These are phyloP conservation scores for Phyllostomus discolor DNA, from an alignment of 2,113 vertebrate genomes.

Conservation along the genomic window DNA sequence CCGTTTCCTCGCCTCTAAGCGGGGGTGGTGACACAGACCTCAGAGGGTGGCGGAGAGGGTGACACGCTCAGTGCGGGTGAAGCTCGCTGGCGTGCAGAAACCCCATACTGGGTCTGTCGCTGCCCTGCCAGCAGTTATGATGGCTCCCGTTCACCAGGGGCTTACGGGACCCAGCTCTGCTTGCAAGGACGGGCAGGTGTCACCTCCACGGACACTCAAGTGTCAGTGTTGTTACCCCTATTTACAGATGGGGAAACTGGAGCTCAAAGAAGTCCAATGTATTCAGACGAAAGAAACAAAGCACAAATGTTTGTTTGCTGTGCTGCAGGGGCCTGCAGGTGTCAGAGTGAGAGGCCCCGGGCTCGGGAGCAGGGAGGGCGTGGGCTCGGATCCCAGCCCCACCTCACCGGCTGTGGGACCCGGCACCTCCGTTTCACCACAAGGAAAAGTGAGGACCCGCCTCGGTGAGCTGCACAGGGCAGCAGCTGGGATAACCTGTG, in stretches of 20 bases:
- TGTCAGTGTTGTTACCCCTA: not conserved
- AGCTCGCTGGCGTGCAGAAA: not conserved
- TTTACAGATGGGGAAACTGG: not conserved
- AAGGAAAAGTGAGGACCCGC: not conserved
- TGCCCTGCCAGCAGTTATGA: not conserved
- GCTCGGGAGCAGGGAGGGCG: accelerated
- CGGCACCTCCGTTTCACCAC: accelerated
- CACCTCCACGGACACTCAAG: not conserved
- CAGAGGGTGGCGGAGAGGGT: not conserved
- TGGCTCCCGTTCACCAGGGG: not conserved
- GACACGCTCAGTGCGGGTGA: not conserved
- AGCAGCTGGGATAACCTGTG: not conserved
- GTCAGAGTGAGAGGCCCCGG: not conserved
- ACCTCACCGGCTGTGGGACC: not conserved
- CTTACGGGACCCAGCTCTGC: not conserved
- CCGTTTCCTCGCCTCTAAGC: not conserved
- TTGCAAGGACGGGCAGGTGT: not conserved
- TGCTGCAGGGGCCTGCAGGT: not conserved
- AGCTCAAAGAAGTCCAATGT: not conserved
- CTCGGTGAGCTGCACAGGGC: not conserved
- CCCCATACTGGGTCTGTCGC: not conserved
- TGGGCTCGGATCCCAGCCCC: not conserved
- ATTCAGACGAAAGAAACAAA: not conserved
- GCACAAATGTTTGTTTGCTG: not conserved
- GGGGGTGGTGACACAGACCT: not conserved